Conservation (phyloP, 2,888 invertebrate species). For the Meandrusa payeni region DNA sequence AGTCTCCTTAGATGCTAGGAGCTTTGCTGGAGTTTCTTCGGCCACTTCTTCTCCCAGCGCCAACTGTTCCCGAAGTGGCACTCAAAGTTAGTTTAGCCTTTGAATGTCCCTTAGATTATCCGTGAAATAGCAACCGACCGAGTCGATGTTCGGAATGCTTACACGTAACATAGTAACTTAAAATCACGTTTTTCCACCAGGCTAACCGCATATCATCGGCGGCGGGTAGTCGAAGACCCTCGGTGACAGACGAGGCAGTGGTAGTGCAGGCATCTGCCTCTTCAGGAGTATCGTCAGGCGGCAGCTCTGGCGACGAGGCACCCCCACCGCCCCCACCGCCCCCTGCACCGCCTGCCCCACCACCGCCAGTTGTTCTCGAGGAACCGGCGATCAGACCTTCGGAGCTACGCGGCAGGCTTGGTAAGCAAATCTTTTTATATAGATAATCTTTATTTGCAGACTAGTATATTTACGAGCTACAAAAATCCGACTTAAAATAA, state of each 20-base stretch:
- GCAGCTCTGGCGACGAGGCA: constrained; percentile 71
- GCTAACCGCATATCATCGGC: constrained; percentile 71
- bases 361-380: constrained; percentile 80
- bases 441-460: no score
- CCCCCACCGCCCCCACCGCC: constrained; percentile 88
- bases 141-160: no score
- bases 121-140: no score
- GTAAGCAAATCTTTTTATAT: constrained; percentile 28
- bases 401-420: constrained; percentile 76
- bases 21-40: no score
- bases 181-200: constrained; percentile 43
- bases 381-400: constrained; percentile 85
- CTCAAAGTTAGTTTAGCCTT: no score
- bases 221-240: constrained; percentile 67
- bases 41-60: no score
- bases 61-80: no score
- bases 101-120: no score
- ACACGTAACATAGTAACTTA: no score
- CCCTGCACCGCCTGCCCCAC: constrained; percentile 73
- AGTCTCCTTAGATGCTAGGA: no score
- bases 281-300: constrained; percentile 69
- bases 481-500: no score
- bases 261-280: constrained; percentile 55
- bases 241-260: constrained; percentile 57
- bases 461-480: no score